A percentile compares a stretch with the other conserved stretches of the same genome.
Conservation (phyloP, 2,888 invertebrate species). For the Helobdella robusta region DNA sequence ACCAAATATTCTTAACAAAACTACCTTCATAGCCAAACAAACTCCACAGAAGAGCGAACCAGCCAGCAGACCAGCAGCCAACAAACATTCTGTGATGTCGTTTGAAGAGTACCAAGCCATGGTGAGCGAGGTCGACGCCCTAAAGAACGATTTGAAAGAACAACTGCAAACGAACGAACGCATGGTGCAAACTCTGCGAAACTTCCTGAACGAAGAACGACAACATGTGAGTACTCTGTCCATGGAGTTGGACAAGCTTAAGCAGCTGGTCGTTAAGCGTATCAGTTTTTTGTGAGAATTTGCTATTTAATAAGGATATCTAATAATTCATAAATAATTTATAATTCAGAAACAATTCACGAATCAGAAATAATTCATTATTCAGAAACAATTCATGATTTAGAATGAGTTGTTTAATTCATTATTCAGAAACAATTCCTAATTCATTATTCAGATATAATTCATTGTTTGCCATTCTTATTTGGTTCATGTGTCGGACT, state of each 20-base stretch:
- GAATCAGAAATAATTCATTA: too few species aligned
- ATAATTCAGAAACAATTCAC: too few species aligned
- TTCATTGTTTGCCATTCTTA: too few species aligned
- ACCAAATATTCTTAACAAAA: not conserved
- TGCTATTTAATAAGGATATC: too few species aligned
- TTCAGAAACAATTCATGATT: too few species aligned
- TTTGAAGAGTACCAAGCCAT: slow-evolving; percentile 18
- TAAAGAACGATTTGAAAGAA: slow-evolving; percentile 12
- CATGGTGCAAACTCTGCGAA: slow-evolving; percentile 24
- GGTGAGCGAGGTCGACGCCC: not conserved
- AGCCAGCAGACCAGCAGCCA: not conserved
- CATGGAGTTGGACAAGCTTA: slow-evolving; percentile 3
- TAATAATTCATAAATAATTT: too few species aligned
- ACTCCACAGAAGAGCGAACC: not conserved
- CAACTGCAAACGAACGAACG: slow-evolving; percentile 22
- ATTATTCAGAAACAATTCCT: too few species aligned
- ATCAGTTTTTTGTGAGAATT: slow-evolving; percentile 19
- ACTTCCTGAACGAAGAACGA: slow-evolving; percentile 18
- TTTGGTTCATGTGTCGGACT: not conserved
- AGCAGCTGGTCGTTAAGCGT: not conserved
- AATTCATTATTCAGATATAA: too few species aligned
- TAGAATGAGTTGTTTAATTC: too few species aligned
- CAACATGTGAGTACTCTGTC: not conserved
- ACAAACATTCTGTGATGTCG: not conserved
- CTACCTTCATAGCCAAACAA: not conserved